Conservation (phyloP, 2,797 vertebrate species). For the Uromys caudimaculatus region DNA sequence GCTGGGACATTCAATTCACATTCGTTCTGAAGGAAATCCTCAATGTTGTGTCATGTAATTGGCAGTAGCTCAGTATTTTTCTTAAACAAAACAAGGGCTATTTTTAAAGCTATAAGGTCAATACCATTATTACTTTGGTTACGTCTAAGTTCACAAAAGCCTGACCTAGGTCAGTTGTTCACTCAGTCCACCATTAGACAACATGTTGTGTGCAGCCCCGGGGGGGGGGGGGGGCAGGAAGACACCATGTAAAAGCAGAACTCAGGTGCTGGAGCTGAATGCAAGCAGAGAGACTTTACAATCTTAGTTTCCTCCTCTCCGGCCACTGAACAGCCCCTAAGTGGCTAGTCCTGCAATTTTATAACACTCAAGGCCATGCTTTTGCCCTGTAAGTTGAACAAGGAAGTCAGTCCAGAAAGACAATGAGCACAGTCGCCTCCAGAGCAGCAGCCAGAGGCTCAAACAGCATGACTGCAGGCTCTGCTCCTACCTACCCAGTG, state of each 20-base stretch:
- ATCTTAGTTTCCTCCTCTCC: not conserved
- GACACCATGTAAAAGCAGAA: not conserved
- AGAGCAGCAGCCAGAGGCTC: not conserved
- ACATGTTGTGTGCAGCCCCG: not conserved
- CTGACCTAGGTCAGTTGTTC: not conserved
- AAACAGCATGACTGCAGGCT: not conserved
- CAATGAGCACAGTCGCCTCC: not conserved
- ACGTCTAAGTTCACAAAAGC: not conserved
- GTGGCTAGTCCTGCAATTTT: not conserved
- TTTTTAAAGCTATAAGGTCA: not conserved
- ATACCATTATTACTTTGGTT: not conserved
- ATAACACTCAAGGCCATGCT: not conserved
- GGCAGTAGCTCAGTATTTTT: not conserved
- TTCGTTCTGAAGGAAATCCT: not conserved
- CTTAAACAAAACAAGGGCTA: not conserved
- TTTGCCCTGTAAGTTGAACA: not conserved
- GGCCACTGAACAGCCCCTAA: too few relatives aligned
- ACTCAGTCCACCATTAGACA: not conserved
- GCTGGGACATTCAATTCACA: not conserved
- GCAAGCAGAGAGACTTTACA: not conserved
- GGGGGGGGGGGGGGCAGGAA: not conserved
- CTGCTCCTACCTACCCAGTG: not conserved
- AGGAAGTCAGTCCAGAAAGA: not conserved
- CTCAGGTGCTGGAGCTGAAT: not conserved
- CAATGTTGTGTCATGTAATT: not conserved